Conservation (phyloP, 2,797 vertebrate genomes). For the Leptoclinus maculatus region DNA sequence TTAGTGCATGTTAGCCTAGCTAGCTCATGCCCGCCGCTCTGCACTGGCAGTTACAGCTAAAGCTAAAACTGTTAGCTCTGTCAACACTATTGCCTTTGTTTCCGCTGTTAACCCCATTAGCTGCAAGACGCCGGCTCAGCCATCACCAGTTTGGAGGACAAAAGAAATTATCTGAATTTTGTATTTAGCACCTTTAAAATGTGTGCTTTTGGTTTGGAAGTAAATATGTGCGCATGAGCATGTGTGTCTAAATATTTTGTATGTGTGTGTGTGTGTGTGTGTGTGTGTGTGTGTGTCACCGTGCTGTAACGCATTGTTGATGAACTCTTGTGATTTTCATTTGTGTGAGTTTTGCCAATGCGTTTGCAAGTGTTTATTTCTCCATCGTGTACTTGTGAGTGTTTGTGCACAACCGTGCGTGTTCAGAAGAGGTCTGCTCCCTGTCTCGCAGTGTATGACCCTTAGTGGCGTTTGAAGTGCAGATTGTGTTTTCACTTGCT, state of each 20-base stretch:
- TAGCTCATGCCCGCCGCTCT: neutral
- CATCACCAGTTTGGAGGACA: neutral
- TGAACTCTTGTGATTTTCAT: neutral
- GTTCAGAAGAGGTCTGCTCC: slow-evolving; percentile 3
- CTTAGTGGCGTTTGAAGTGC: slow-evolving; percentile 1
- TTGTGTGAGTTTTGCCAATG: neutral
- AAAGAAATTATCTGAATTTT: neutral
- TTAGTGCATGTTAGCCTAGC: too few relatives aligned
- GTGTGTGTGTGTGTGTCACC: neutral
- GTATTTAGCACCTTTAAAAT: neutral
- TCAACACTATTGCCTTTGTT: neutral
- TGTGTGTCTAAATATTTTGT: neutral
- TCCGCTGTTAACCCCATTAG: too few relatives aligned
- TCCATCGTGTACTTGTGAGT: neutral
- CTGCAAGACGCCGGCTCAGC: too few relatives aligned
- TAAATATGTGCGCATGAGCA: neutral
- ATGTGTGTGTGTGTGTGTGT: neutral
- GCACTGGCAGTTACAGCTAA: neutral
- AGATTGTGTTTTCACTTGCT: slow-evolving; percentile 12
- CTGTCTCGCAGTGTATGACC: neutral
- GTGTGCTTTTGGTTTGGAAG: neutral
- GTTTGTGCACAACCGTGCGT: neutral
- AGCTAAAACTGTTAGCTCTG: neutral
- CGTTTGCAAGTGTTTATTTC: neutral
- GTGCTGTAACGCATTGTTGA: neutral